phyloP scores from a whole-genome alignment of 2,113 vertebrate genomes.

The Pongo pygmaeus region DNA sequence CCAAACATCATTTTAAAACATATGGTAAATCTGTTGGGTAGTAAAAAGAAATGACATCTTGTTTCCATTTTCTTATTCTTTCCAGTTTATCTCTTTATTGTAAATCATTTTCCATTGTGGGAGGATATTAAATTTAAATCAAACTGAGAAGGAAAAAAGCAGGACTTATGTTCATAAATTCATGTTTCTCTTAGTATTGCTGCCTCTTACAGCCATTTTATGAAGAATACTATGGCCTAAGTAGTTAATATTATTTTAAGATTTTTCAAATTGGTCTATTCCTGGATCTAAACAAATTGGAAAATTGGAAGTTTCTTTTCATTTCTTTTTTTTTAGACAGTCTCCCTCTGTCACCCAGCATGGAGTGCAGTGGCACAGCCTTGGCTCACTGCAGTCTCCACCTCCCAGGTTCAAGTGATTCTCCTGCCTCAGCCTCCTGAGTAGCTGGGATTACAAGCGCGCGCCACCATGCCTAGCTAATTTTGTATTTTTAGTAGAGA shows the following conservation, averaged over 20 bases:
- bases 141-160: constrained; percentile 33
- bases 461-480: too few species aligned
- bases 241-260: constrained; percentile 38
- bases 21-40: constrained; percentile 61
- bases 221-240: constrained; percentile 57
- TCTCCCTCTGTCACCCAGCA: too few species aligned
- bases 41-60: constrained; percentile 63
- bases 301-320: not conserved
- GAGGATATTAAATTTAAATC: constrained; percentile 72
- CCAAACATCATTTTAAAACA: constrained; percentile 69
- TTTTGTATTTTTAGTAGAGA: too few species aligned
- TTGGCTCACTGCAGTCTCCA: too few species aligned
- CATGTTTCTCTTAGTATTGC: constrained; percentile 41
- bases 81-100: constrained; percentile 55
- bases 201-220: constrained; percentile 74
- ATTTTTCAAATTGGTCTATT: constrained; percentile 18
- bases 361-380: too few species aligned
- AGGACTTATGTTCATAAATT: constrained; percentile 45
- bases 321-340: not conserved
- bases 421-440: too few species aligned
- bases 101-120: constrained; percentile 66
- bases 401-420: too few species aligned
- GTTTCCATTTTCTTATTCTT: constrained; percentile 62
- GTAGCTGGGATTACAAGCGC: too few species aligned
- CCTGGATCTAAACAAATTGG: constrained; percentile 40